phyloP scores from a whole-genome alignment of 2,888 invertebrate genomes.

The Drepana falcataria region DNA sequence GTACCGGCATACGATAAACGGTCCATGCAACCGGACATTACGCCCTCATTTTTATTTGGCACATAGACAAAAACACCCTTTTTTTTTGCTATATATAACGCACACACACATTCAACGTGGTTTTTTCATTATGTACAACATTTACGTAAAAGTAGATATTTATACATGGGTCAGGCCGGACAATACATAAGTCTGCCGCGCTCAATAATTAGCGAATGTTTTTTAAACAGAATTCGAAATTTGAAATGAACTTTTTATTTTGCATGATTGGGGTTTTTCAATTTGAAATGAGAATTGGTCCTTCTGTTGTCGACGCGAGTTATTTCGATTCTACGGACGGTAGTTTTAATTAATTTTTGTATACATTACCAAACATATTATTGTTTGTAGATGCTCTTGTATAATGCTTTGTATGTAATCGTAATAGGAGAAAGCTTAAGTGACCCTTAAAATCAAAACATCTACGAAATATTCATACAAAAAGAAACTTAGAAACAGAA shows the following conservation, averaged over 20 bases:
- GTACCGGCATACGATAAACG: slow-evolving; percentile 57
- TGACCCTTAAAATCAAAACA: not conserved
- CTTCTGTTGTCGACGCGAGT: slow-evolving; percentile 18
- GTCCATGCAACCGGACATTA: slow-evolving; percentile 70
- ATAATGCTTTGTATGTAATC: not conserved
- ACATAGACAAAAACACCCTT: slow-evolving; percentile 77
- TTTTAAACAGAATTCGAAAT: slow-evolving; percentile 68
- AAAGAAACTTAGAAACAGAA: slow-evolving; percentile 31
- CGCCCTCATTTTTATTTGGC: slow-evolving; percentile 77
- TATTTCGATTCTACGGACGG: slow-evolving; percentile 1
- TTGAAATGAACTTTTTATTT: slow-evolving; percentile 71
- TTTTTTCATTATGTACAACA: slow-evolving; percentile 25
- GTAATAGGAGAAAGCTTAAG: not conserved
- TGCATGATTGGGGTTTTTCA: slow-evolving; percentile 52
- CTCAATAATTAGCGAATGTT: slow-evolving; percentile 73
- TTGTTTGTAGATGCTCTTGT: not conserved
- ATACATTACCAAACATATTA: not conserved
- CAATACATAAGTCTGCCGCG: slow-evolving; percentile 49
- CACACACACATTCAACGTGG: slow-evolving; percentile 40
- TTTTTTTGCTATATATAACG: slow-evolving; percentile 55
- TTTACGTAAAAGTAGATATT: slow-evolving; percentile 13
- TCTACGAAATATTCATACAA: slow-evolving; percentile 1
- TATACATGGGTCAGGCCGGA: slow-evolving; percentile 31
- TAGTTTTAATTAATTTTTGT: slow-evolving; percentile 3
- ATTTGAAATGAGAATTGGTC: slow-evolving; percentile 41